Percentiles rank a stretch among this genome's conserved stretches.
Conservation (phyloP, 2,888 invertebrate genomes). For the Zonitis immaculata region DNA sequence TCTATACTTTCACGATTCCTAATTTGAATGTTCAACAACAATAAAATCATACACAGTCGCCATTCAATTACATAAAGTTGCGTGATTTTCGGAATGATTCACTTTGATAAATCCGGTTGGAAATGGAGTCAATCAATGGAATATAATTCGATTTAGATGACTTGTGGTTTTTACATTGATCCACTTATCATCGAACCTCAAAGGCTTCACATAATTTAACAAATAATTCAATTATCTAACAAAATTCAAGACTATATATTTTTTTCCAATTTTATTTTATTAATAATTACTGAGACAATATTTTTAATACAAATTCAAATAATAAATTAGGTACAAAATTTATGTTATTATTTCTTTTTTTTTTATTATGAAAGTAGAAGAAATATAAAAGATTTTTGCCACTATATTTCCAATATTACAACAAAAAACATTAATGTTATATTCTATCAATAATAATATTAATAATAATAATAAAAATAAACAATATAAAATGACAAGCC, state of each 20-base stretch:
- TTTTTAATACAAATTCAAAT: slow-evolving; percentile 2
- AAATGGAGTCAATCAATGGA: no score
- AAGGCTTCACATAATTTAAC: no score
- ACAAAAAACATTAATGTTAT: slow-evolving; percentile 19
- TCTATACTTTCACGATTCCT: no score
- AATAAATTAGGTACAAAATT: slow-evolving; percentile 23
- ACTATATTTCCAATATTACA: slow-evolving; percentile 34
- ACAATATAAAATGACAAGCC: slow-evolving; percentile 20
- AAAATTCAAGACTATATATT: neutral
- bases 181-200: no score
- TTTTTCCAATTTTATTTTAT: neutral
- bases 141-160: no score
- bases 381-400: slow-evolving; percentile 17
- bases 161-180: no score
- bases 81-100: no score
- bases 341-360: slow-evolving; percentile 6
- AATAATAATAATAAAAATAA: slow-evolving; percentile 15
- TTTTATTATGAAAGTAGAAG: neutral
- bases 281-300: neutral
- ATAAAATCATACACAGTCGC: no score
- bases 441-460: neutral
- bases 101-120: no score
- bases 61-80: no score
- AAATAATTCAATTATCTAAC: neutral
- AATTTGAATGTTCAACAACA: no score